These are phyloP conservation scores for Euleptes europaea DNA, from an alignment of 2,113 vertebrate genomes.

Conservation along the genomic window DNA sequence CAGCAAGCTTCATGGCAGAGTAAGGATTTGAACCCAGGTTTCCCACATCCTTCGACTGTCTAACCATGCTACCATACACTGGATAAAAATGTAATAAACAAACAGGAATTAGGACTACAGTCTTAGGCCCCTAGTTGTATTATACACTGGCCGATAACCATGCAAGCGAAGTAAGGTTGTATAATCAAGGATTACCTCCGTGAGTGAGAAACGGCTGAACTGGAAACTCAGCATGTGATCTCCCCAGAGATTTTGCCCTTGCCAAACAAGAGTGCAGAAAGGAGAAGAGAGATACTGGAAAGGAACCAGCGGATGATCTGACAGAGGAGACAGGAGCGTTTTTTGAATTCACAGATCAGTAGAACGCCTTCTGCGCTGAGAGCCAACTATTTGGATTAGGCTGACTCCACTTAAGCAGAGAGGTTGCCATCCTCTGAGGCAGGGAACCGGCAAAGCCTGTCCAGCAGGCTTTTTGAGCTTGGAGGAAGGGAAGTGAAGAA, in stretches of 20 bases:
- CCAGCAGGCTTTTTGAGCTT: conserved; percentile 50
- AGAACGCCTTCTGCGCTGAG: conserved; percentile 28
- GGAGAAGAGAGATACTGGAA: conserved; percentile 46
- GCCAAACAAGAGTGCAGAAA: conserved; percentile 48
- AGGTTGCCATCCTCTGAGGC: conserved; percentile 52
- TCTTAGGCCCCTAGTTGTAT: background rate
- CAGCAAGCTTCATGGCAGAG: too few relatives aligned
- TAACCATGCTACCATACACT: too few relatives aligned
- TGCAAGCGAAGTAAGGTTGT: conserved; percentile 12
- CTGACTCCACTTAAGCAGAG: conserved; percentile 51
- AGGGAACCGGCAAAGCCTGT: conserved; percentile 62
- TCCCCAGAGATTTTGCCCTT: conserved; percentile 5
- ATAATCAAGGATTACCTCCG: conserved; percentile 43
- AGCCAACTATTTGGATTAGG: conserved; percentile 60
- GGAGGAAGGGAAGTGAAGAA: conserved; percentile 64
- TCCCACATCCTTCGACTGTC: too few relatives aligned
- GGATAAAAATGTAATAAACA: background rate
- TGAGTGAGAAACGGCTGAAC: background rate
- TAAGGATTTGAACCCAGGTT: too few relatives aligned
- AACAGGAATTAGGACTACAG: background rate
- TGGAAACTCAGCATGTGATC: conserved; percentile 26
- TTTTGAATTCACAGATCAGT: conserved; percentile 46
- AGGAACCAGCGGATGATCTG: conserved; percentile 29
- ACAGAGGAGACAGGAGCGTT: conserved; percentile 30
- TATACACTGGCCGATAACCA: conserved; percentile 32